Evolutionary conservation across 2,888 invertebrate genomes (phyloP).

Genomic region (Dyspetes luteomarginatus): DNA sequence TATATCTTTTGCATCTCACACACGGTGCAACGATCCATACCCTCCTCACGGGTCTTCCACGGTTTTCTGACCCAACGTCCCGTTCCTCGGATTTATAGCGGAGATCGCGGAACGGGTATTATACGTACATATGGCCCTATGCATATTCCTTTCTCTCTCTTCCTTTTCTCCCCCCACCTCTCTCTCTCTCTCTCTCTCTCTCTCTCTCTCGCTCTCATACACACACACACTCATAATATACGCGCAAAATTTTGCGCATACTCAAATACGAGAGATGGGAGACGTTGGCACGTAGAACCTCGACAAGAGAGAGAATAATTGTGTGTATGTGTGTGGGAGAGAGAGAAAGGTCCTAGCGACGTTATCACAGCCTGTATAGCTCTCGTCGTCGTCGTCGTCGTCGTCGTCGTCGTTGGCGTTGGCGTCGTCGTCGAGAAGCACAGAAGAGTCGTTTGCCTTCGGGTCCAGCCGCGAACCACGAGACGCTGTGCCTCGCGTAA

Average conservation of each 20-base stretch:
- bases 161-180: slow-evolving; percentile 24
- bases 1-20: slow-evolving; percentile 61
- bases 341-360: slow-evolving; percentile 49
- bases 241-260: slow-evolving; percentile 63
- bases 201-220: slow-evolving; percentile 42
- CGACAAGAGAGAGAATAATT: neutral
- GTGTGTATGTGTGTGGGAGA: slow-evolving; percentile 15
- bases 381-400: slow-evolving; percentile 47
- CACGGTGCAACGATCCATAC: slow-evolving; percentile 44
- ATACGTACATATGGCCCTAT: slow-evolving; percentile 21
- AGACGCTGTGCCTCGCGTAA: slow-evolving; percentile 62
- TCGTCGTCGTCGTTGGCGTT: slow-evolving; percentile 38
- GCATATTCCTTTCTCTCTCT: slow-evolving; percentile 42
- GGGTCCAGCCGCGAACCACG: slow-evolving; percentile 51
- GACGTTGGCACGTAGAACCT: slow-evolving; percentile 51
- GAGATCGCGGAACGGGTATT: slow-evolving; percentile 59
- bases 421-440: slow-evolving; percentile 16
- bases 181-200: slow-evolving; percentile 45
- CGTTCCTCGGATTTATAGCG: slow-evolving; percentile 69
- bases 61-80: slow-evolving; percentile 69
- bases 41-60: slow-evolving; percentile 63
- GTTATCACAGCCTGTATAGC: slow-evolving; percentile 59
- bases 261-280: slow-evolving; percentile 37
- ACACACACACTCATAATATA: slow-evolving; percentile 58
- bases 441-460: slow-evolving; percentile 54